Evolutionary conservation across 2,888 invertebrate genomes (phyloP).

Genomic region (Podabrus alpinus): DNA sequence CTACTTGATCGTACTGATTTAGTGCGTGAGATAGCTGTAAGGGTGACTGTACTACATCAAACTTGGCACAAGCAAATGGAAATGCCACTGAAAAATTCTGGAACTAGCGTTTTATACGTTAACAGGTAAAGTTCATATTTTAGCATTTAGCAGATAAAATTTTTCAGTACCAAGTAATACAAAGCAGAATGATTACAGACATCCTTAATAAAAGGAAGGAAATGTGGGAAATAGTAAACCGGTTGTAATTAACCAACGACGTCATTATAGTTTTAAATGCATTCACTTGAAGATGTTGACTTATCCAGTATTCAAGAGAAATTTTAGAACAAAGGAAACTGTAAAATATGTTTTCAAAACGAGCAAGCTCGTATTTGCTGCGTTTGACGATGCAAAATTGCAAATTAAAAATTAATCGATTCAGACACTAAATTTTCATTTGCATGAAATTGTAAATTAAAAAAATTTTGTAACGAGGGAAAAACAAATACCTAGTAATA

Average conservation of each 20-base stretch:
- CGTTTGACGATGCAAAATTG: background rate
- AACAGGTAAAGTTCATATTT: no score
- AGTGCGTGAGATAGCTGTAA: no score
- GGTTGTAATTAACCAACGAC: background rate
- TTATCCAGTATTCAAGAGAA: background rate
- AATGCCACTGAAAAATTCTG: background rate
- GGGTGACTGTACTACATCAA: no score
- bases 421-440: background rate
- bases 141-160: background rate
- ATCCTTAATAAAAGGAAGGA: background rate
- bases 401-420: background rate
- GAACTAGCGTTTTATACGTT: background rate
- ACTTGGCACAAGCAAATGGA: background rate
- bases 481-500: no score
- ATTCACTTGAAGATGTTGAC: background rate
- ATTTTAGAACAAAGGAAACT: background rate
- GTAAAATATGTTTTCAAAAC: background rate
- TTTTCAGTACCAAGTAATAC: background rate
- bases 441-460: background rate
- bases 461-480: background rate
- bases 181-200: background rate
- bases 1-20: background rate
- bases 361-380: background rate
- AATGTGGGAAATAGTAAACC: background rate
- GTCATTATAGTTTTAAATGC: background rate